phyloP scores from a whole-genome alignment of 1,140 invertebrate species.

The Conus betulinus region DNA sequence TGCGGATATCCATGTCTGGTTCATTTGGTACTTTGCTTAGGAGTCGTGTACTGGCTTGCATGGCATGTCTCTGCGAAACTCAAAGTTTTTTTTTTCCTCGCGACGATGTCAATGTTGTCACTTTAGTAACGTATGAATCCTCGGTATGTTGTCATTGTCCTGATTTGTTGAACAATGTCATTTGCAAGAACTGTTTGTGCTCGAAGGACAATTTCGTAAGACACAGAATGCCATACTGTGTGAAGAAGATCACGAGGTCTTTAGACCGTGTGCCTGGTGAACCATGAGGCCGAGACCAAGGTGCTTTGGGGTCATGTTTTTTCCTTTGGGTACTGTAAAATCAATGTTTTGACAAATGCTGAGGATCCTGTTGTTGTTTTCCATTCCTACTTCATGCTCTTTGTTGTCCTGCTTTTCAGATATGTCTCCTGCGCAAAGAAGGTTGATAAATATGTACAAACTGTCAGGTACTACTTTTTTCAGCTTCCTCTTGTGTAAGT shows the following conservation, averaged over 20 bases:
- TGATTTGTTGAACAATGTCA: neutral
- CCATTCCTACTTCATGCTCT: neutral
- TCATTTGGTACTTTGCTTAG: neutral
- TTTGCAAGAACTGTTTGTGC: neutral
- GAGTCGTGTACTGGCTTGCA: neutral
- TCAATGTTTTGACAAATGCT: conserved; percentile 3
- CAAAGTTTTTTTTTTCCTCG: neutral
- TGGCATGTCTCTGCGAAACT: neutral
- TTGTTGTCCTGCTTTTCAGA: neutral
- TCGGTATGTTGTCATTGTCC: neutral
- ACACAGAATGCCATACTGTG: neutral
- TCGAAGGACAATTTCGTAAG: neutral
- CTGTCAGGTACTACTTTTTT: neutral
- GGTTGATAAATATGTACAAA: neutral
- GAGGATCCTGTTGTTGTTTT: neutral
- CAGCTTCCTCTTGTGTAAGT: neutral
- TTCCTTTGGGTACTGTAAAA: neutral
- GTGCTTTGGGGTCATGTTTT: neutral
- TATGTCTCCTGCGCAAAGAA: conserved; percentile 6
- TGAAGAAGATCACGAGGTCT: neutral
- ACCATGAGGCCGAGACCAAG: neutral
- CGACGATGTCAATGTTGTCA: neutral
- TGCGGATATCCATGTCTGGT: neutral
- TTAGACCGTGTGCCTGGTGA: neutral
- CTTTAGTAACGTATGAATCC: neutral